Conservation (phyloP, 2,888 invertebrate species). For the Parnassius mnemosyne region DNA sequence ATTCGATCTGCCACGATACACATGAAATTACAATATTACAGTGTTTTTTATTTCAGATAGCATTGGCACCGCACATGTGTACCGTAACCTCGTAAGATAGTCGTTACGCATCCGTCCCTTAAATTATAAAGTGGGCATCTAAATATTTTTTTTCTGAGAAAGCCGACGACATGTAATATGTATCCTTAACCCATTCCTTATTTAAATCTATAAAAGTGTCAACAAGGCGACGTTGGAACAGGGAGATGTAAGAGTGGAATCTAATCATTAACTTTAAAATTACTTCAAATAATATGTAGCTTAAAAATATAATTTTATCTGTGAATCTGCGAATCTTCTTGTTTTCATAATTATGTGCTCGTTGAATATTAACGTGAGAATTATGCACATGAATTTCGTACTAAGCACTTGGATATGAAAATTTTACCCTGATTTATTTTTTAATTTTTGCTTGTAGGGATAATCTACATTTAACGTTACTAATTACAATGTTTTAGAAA, state of each 20-base stretch:
- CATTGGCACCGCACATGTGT: slow-evolving; percentile 6
- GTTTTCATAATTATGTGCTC: slow-evolving; percentile 4
- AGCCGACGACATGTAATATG: slow-evolving; percentile 43
- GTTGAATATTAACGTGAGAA: slow-evolving; percentile 9
- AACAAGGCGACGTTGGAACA: slow-evolving; percentile 28
- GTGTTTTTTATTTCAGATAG: neutral
- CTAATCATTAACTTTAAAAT: neutral
- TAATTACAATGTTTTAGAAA: no score
- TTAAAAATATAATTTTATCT: neutral
- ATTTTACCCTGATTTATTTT: slow-evolving; percentile 1
- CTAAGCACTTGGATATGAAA: slow-evolving; percentile 1
- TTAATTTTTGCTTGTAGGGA: neutral
- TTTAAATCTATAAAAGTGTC: slow-evolving; percentile 44
- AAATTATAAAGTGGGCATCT: slow-evolving; percentile 20
- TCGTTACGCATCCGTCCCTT: slow-evolving; percentile 12
- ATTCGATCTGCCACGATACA: no score
- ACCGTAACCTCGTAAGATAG: slow-evolving; percentile 9
- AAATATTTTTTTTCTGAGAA: slow-evolving; percentile 36
- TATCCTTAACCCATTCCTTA: slow-evolving; percentile 45
- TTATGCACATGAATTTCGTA: slow-evolving; percentile 7
- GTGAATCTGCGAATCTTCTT: neutral
- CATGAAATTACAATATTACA: neutral
- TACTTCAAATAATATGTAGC: neutral
- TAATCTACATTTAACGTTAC: neutral
- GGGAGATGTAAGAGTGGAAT: slow-evolving; percentile 12